phyloP scores from a whole-genome alignment of 2,888 invertebrate genomes.

The Troilus luridus region DNA sequence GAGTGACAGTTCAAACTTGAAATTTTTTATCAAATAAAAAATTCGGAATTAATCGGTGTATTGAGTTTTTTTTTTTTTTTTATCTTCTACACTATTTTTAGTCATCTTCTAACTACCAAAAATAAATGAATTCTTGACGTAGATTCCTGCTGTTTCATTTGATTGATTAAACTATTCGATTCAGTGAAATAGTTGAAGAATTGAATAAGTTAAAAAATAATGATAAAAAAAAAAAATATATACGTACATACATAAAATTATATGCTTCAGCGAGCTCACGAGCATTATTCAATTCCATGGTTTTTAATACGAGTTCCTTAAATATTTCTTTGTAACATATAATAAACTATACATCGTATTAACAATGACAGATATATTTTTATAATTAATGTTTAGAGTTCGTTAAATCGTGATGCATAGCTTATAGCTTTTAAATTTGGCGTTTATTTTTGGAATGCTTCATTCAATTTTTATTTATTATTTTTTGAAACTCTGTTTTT shows the following conservation, averaged over 20 bases:
- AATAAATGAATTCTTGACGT: background rate
- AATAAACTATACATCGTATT: constrained; percentile 14
- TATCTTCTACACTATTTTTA: constrained; percentile 5
- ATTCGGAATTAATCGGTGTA: background rate
- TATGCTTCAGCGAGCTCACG: constrained; percentile 48
- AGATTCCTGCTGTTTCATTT: constrained; percentile 55
- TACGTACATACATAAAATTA: constrained; percentile 20
- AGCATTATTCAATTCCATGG: constrained; percentile 9
- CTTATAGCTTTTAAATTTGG: constrained; percentile 43
- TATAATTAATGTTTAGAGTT: constrained; percentile 53
- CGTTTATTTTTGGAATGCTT: constrained; percentile 40
- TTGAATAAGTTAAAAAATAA: constrained; percentile 4
- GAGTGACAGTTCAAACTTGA: constrained; percentile 50
- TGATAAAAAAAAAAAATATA: background rate
- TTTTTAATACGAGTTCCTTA: constrained; percentile 55
- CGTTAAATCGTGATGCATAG: constrained; percentile 55
- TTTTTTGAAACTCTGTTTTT: background rate
- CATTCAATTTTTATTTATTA: background rate
- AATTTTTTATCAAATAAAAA: constrained; percentile 22
- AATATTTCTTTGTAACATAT: constrained; percentile 49
- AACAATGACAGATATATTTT: constrained; percentile 54
- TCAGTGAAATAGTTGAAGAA: constrained; percentile 6
- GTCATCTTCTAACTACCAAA: background rate
- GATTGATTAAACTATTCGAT: background rate
- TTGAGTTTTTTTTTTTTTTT: background rate